These are phyloP conservation scores for Dryocosmus kuriphilus DNA, from an alignment of 2,888 invertebrate species.

Conservation along the genomic window DNA sequence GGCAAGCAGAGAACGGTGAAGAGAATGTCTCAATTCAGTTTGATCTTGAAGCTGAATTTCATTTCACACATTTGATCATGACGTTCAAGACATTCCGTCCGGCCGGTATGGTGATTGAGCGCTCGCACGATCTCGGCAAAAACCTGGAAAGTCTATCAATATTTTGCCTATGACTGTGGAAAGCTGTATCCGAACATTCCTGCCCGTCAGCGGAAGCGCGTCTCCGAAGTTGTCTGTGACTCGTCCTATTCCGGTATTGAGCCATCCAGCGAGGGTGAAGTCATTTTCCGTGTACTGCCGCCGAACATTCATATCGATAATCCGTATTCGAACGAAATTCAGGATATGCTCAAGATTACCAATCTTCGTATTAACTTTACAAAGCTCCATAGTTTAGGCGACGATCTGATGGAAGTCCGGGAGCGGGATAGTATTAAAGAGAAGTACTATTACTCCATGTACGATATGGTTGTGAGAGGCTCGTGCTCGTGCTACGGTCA, in stretches of 20 bases:
- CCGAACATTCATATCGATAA: slow-evolving; percentile 93
- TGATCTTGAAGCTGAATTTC: slow-evolving; percentile 98
- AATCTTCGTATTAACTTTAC: slow-evolving; percentile 98
- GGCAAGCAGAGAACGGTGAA: slow-evolving; percentile 99
- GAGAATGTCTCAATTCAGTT: slow-evolving; percentile 95
- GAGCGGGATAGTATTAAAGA: slow-evolving; percentile 95
- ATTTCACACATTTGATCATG: slow-evolving; percentile 99
- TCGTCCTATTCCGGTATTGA: slow-evolving; percentile 95
- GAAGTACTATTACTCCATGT: slow-evolving; percentile 99
- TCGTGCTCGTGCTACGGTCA: slow-evolving; percentile 99
- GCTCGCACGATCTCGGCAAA: slow-evolving; percentile 97
- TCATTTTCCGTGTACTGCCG: slow-evolving; percentile 96
- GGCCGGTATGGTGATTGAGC: slow-evolving; percentile 97
- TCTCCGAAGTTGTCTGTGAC: slow-evolving; percentile 97
- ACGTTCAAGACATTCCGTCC: slow-evolving; percentile 99
- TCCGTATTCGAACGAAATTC: slow-evolving; percentile 97
- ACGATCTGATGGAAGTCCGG: slow-evolving; percentile 96
- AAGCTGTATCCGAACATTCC: slow-evolving; percentile 92
- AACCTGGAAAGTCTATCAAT: slow-evolving; percentile 97
- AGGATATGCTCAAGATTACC: slow-evolving; percentile 97
- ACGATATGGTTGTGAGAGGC: slow-evolving; percentile 98
- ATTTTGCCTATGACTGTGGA: slow-evolving; percentile 93
- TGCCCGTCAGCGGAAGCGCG: too few species aligned
- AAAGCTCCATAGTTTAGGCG: slow-evolving; percentile 96
- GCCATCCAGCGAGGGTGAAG: slow-evolving; percentile 97